phyloP scores from a whole-genome alignment of 2,888 invertebrate species.

The Oscheius sp. region DNA sequence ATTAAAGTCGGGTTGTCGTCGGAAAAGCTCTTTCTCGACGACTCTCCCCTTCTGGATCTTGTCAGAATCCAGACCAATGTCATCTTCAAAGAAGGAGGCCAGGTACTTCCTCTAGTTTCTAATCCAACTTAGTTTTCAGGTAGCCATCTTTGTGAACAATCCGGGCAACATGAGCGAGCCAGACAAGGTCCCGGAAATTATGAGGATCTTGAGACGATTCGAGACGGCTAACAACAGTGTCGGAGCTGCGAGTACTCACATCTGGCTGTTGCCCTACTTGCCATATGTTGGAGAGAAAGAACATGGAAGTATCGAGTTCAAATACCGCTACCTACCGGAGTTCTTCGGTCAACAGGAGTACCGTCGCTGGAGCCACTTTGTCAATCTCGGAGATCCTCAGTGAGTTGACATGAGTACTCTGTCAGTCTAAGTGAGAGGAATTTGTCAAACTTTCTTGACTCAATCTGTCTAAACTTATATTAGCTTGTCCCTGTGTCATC shows the following conservation, averaged over 20 bases:
- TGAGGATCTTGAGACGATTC: constrained; percentile 63
- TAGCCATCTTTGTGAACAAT: constrained; percentile 71
- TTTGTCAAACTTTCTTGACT: too few relatives aligned
- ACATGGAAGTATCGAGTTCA: constrained; percentile 71
- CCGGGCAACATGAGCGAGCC: constrained; percentile 68
- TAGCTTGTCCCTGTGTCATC: too few relatives aligned
- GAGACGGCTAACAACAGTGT: constrained; percentile 68
- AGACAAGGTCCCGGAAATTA: constrained; percentile 65
- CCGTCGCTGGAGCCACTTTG: constrained; percentile 71
- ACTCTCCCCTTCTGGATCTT: constrained; percentile 72
- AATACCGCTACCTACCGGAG: constrained; percentile 71
- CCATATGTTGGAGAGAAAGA: constrained; percentile 72
- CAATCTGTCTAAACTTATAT: too few relatives aligned
- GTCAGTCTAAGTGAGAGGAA: too few relatives aligned
- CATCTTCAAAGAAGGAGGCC: constrained; percentile 72
- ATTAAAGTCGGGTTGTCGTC: constrained; percentile 70
- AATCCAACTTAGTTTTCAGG: constrained; percentile 39
- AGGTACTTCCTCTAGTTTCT: constrained; percentile 44
- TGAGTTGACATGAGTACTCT: constrained; percentile 37
- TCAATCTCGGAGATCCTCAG: constrained; percentile 67
- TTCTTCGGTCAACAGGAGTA: constrained; percentile 70
- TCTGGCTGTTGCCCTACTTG: constrained; percentile 71
- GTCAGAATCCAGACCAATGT: constrained; percentile 71
- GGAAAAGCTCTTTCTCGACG: constrained; percentile 72
- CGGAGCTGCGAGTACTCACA: constrained; percentile 69